Conservation (phyloP, 2,888 invertebrate species). For the Sminthurides aquaticus region DNA sequence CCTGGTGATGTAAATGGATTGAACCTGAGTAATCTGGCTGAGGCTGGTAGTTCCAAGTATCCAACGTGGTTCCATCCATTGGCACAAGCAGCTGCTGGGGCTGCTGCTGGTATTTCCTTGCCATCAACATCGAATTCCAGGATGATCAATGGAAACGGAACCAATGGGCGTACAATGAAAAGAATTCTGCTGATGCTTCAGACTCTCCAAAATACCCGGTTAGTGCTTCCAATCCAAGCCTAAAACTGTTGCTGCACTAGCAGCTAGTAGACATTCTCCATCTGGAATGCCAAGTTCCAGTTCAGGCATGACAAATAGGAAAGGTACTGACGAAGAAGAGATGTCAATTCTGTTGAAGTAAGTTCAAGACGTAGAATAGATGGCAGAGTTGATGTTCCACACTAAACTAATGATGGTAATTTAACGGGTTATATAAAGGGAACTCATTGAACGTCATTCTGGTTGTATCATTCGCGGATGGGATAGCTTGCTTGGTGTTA, state of each 20-base stretch:
- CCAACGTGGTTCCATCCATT: slow-evolving; percentile 39
- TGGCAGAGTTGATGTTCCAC: no score
- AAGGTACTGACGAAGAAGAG: no score
- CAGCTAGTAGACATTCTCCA: slow-evolving; percentile 29
- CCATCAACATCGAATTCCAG: neutral
- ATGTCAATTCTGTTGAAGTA: no score
- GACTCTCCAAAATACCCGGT: slow-evolving; percentile 35
- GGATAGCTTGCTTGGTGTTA: no score
- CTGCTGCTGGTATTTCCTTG: slow-evolving; percentile 22
- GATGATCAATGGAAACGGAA: neutral
- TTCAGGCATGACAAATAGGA: no score
- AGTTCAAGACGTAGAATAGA: no score
- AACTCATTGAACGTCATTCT: no score
- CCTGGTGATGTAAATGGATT: slow-evolving; percentile 23
- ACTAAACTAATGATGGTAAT: no score
- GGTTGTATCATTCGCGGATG: no score
- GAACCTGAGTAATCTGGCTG: slow-evolving; percentile 19
- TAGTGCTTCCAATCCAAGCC: slow-evolving; percentile 35
- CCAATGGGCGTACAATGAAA: slow-evolving; percentile 21
- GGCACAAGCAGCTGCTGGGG: slow-evolving; percentile 32
- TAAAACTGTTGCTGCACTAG: slow-evolving; percentile 40
- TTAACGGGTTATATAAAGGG: no score
- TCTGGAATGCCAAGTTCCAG: slow-evolving; percentile 1
- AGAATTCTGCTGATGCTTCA: slow-evolving; percentile 14
- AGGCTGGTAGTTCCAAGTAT: slow-evolving; percentile 22